These are phyloP conservation scores for Zoanthus solanderi DNA, from an alignment of 92 coral and sea anemone species.

Conservation along the genomic window DNA sequence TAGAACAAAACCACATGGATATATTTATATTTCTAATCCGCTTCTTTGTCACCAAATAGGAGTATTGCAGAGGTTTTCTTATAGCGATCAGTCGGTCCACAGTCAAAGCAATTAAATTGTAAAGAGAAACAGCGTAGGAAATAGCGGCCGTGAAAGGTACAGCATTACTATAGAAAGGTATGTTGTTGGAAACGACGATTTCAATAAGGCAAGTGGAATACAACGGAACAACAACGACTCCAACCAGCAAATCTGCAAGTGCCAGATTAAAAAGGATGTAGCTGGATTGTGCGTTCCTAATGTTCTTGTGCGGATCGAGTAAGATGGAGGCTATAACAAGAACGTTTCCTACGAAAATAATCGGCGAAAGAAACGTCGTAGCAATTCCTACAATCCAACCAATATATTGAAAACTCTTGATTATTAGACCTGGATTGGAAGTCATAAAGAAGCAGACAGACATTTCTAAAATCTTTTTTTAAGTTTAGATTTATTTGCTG, in stretches of 20 bases:
- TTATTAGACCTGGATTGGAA: too few species aligned
- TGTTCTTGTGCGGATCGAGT: not conserved
- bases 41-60: not conserved
- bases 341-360: not conserved
- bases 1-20: not conserved
- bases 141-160: not conserved
- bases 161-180: not conserved
- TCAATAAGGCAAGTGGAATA: not conserved
- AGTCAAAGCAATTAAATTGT: not conserved
- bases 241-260: not conserved
- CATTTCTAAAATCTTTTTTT: too few species aligned
- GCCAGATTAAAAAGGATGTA: not conserved
- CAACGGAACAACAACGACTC: not conserved
- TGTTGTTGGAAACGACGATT: not conserved
- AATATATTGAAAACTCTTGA: too few species aligned
- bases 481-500: too few species aligned
- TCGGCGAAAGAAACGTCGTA: not conserved
- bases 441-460: too few species aligned
- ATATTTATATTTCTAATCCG: not conserved
- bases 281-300: not conserved
- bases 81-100: not conserved
- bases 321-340: not conserved
- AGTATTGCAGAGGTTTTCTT: not conserved
- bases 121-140: not conserved
- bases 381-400: too few species aligned